phyloP scores from a whole-genome alignment of 2,113 vertebrate genomes.

The Thomomys bottae region DNA sequence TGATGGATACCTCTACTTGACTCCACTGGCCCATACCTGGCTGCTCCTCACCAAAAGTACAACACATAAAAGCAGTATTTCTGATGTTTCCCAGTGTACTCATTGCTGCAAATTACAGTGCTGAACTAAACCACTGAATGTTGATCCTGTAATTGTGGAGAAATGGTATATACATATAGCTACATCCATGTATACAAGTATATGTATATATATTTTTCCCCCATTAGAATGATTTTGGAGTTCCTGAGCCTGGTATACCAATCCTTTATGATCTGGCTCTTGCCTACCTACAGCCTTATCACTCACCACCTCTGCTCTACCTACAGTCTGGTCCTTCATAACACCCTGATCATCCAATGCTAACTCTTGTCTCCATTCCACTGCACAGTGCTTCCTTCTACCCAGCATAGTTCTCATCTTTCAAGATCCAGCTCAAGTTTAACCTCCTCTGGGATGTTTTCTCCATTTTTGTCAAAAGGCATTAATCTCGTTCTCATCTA shows the following conservation, averaged over 20 bases:
- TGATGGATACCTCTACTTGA: neutral
- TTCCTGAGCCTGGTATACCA: neutral
- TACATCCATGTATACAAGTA: no score
- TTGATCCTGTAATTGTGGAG: neutral
- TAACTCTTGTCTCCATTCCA: neutral
- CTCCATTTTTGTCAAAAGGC: neutral
- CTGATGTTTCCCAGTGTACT: neutral
- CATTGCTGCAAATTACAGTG: neutral
- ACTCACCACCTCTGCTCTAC: neutral
- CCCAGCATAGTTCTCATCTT: neutral
- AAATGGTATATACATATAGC: no score
- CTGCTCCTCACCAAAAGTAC: neutral
- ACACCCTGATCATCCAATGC: neutral
- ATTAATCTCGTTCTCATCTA: neutral
- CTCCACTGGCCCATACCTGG: neutral
- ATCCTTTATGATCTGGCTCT: neutral
- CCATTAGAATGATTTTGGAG: neutral
- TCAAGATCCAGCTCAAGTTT: neutral
- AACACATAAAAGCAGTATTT: neutral
- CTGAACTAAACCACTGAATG: neutral
- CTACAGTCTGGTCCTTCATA: neutral
- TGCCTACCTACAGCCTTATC: neutral
- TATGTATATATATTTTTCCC: no score
- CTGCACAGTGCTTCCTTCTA: neutral
- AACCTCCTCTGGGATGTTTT: neutral